Base-by-base conservation (phyloP, 53 echinoderm and acorn worm genomes). In the Zoroaster sp. region DNA sequence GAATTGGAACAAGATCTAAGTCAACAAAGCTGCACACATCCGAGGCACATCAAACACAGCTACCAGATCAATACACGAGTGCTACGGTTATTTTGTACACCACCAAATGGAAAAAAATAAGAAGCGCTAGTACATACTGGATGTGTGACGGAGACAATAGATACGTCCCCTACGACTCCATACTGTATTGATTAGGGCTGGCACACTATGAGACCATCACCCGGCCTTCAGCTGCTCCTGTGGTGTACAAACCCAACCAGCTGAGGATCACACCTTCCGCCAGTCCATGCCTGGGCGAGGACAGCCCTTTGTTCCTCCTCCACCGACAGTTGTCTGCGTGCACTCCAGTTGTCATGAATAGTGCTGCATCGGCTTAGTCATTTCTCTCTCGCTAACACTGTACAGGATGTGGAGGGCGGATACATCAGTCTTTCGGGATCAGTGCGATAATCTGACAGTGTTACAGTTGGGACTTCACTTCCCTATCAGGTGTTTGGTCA, bases 111-210 rank as follows among this genome's bases (percentile, higher is more conserved):
- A 33, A 39, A 21, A 79, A 35, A 40, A 77, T 15, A 53, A 77
- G 46, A 2, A 13, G 20, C 23, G 59, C 33, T 18, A 8, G 52
- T 14, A 77, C 23, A 34, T 53, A 35, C 18, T 45, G 81, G 44
- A 66, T 66, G 81, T 81, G 81, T 81, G 81, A 81, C 39, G 41
- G 28, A 66, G 81, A 81, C 81, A 81, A 81, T 81, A 81, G 81
- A 59, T 21, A 59, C 63, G 28, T 66, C 42, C 45, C 15, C 25
- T 54, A 20, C 4, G 10, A 32, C 79, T 54, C 79, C 63, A 79
- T 81, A 7, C 81, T 11, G 30, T 81, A 81, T 81, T 81, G 81
- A 81, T 81, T 81, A 30, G 80, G 81, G 81, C 78, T 37, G 63
- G 78, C 55, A 46, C 54, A 78, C 34, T 55, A 78, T 37, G 39